A percentile compares a stretch with the other conserved stretches of the same genome.
Conservation (phyloP, 2,888 invertebrate genomes). For the Ormyrus pomaceus region DNA sequence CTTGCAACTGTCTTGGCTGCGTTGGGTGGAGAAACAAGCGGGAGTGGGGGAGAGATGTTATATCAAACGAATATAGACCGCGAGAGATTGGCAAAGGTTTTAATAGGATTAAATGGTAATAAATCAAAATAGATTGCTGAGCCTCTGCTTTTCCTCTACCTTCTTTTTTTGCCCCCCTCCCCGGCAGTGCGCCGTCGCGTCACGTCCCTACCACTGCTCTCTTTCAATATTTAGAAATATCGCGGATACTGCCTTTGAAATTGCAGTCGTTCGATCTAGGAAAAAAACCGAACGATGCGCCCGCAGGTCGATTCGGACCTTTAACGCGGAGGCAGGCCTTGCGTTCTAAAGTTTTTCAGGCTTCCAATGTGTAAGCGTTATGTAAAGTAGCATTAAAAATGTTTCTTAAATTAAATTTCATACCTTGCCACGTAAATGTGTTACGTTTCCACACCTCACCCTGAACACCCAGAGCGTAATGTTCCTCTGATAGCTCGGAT, state of each 20-base stretch:
- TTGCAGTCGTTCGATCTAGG: no score
- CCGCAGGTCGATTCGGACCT: no score
- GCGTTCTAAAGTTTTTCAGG: no score
- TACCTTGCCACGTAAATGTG: slow-evolving; percentile 81
- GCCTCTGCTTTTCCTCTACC: slow-evolving; percentile 24
- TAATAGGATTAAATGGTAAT: slow-evolving; percentile 57
- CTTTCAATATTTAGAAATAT: slow-evolving; percentile 8
- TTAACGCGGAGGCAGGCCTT: no score
- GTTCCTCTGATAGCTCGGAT: slow-evolving; percentile 72
- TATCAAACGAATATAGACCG: slow-evolving; percentile 57
- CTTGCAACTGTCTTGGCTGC: slow-evolving; percentile 29
- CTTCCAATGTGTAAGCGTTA: no score
- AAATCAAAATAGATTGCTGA: slow-evolving; percentile 55
- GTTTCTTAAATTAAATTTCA: slow-evolving; percentile 39
- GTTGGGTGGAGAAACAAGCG: slow-evolving; percentile 16
- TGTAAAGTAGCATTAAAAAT: no score
- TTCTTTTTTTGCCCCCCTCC: background rate
- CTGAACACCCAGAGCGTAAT: slow-evolving; percentile 86
- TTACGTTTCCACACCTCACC: slow-evolving; percentile 81
- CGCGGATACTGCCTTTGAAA: background rate
- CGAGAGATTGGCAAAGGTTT: slow-evolving; percentile 53
- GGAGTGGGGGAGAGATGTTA: slow-evolving; percentile 35
- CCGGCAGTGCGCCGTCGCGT: background rate
- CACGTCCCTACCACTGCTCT: background rate
- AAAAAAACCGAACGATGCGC: no score